phyloP scores from a whole-genome alignment of 2,888 invertebrate genomes.

The Fragum whitleyi region DNA sequence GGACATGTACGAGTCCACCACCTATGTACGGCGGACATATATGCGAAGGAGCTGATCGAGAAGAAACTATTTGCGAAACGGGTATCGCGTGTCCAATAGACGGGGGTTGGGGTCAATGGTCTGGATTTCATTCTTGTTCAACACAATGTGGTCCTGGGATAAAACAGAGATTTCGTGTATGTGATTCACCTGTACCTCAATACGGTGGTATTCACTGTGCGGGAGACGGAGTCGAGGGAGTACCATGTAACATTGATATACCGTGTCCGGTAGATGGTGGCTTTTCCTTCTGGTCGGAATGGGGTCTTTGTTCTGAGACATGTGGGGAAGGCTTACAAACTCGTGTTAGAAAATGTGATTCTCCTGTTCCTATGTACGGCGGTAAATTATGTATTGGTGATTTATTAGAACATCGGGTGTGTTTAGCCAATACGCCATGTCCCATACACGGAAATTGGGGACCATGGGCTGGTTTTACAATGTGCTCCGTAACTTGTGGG shows the following conservation, averaged over 20 bases:
- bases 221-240: conserved; percentile 40
- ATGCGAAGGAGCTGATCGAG: conserved; percentile 41
- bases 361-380: conserved; percentile 54
- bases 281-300: conserved; percentile 58
- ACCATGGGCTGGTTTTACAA: conserved; percentile 40
- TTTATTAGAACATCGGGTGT: conserved; percentile 36
- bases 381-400: conserved; percentile 55
- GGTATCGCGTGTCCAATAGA: conserved; percentile 47
- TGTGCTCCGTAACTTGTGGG: conserved; percentile 55
- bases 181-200: conserved; percentile 51
- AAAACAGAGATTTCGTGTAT: conserved; percentile 37
- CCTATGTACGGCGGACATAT: conserved; percentile 53
- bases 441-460: conserved; percentile 62
- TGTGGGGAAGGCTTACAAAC: conserved; percentile 52
- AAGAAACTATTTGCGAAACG: conserved; percentile 46
- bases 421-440: conserved; percentile 41
- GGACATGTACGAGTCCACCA: conserved; percentile 49
- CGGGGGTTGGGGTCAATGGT: conserved; percentile 55
- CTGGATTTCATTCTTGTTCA: conserved; percentile 37
- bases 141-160: conserved; percentile 56
- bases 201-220: conserved; percentile 52
- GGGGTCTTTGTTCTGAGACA: conserved; percentile 47
- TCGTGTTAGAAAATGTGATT: conserved; percentile 48
- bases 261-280: conserved; percentile 62
- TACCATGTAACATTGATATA: conserved; percentile 44